phyloP scores from a whole-genome alignment of 2,113 vertebrate genomes.

The Oncorhynchus keta region DNA sequence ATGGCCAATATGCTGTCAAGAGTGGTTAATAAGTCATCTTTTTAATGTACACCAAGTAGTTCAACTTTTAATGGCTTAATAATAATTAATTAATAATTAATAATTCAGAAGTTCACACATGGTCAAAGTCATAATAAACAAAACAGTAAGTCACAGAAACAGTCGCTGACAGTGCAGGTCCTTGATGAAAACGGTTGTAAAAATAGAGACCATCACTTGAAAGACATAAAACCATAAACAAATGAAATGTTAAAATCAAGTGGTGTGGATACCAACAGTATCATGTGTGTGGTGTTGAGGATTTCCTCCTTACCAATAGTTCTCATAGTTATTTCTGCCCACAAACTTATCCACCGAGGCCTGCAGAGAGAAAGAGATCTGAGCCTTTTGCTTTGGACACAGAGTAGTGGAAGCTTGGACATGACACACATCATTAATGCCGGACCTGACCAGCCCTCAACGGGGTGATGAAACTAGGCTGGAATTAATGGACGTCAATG shows the following conservation, averaged over 20 bases:
- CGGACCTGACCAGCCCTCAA: not conserved
- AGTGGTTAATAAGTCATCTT: too few relatives aligned
- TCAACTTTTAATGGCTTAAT: slow-evolving; percentile 48
- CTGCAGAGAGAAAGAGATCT: slow-evolving; percentile 45
- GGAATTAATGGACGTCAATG: not conserved
- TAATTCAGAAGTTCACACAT: not conserved
- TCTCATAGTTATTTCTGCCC: slow-evolving; percentile 60
- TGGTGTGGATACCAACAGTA: not conserved
- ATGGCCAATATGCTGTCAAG: too few relatives aligned
- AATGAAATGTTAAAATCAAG: not conserved
- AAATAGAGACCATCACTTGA: not conserved
- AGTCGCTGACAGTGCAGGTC: slow-evolving; percentile 48
- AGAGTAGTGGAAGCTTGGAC: not conserved
- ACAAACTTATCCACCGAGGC: slow-evolving; percentile 73
- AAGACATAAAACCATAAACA: not conserved
- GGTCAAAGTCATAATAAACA: not conserved
- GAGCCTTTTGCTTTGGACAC: not conserved
- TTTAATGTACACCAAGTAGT: too few relatives aligned
- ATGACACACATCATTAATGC: not conserved
- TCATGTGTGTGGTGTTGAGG: slow-evolving; percentile 5
- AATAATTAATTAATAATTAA: not conserved
- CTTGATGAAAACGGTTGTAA: not conserved
- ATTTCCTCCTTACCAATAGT: slow-evolving; percentile 38
- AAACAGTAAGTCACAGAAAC: slow-evolving; percentile 21
- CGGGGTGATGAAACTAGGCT: not conserved